Base-by-base conservation (phyloP, 1,140 invertebrate species). In the fruit fly (Drosophila melanogaster) region DNA sequence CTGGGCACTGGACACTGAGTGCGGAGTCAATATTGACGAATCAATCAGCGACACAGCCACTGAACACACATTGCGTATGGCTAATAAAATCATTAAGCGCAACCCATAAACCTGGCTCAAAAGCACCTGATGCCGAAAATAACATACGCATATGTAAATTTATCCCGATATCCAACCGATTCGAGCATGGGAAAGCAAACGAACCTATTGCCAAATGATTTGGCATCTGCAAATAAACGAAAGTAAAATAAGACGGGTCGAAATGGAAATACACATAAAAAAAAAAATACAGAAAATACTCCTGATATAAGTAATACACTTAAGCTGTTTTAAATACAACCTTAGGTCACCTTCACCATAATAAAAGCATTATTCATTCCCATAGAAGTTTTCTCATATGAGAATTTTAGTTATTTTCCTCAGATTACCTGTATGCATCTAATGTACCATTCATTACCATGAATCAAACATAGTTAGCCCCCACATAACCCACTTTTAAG, bases 41-140 rank as follows among this genome's bases (percentile, higher is more conserved):
- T 80, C 81, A 80, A 90, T 90, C 79, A 75, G 75, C 61, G 19
- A 58, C 78, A 74, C 61, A 51, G 60, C 59, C 71, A 75, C 72
- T 75, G 72, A 19, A 60, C 69, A 90, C 57, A 90, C 77, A 86
- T 90, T 75, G 79, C 76, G 81, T 83, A 75, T 80, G 78, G 54
- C 76, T 83, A 77, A 90, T 90, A 86, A 86, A 81, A 65, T 90
- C 80, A 87, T 87, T 87, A 81, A 80, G 76, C 81, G 58, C 81
- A 79, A 76, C 79, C 77, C 84, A 87, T 87, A 79, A 73, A 47
- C 47, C 75, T 53, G 60, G 53, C 71, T 7, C 44, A 59, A 72
- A 72, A 73, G 56, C 67, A 70, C 59, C 60, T 44, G 54, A 37
- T 46, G 50, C 65, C 54, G 47, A 17, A 19, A n/a, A 59, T 22